phyloP scores from a whole-genome alignment of 1,140 invertebrate genomes.

The Platyura marginata region DNA sequence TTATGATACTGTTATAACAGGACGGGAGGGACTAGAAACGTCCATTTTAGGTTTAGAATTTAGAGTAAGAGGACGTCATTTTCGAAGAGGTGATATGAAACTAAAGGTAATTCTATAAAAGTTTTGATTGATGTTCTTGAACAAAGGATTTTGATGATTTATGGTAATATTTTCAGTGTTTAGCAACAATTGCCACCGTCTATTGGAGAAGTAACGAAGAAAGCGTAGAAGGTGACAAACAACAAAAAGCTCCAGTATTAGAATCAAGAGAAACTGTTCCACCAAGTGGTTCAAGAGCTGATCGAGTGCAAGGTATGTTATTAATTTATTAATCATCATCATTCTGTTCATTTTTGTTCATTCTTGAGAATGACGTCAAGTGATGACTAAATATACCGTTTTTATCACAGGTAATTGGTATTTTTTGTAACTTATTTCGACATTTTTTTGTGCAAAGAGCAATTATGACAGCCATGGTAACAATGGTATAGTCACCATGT shows the following conservation, averaged over 20 bases:
- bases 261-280: constrained; percentile 35
- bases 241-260: constrained; percentile 37
- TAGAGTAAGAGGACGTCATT: constrained; percentile 34
- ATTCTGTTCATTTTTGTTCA: no score
- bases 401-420: no score
- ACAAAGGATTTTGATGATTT: no score
- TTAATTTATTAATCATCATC: no score
- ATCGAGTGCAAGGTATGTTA: constrained; percentile 32
- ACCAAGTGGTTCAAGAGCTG: constrained; percentile 28
- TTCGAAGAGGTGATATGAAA: constrained; percentile 48
- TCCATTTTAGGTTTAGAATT: constrained; percentile 44
- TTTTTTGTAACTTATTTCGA: no score
- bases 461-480: no score
- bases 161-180: no score
- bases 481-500: no score
- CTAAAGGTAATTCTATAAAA: constrained; percentile 40
- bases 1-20: constrained; percentile 30
- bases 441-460: no score
- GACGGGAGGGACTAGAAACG: constrained; percentile 38
- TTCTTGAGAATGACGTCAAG: no score
- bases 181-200: constrained; percentile 46
- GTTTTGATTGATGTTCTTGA: no score
- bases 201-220: constrained; percentile 57
- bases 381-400: no score
- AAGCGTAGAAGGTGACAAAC: constrained; percentile 45